phyloP scores from a whole-genome alignment of 2,797 vertebrate species.

The Pangasius sanitwongsei region DNA sequence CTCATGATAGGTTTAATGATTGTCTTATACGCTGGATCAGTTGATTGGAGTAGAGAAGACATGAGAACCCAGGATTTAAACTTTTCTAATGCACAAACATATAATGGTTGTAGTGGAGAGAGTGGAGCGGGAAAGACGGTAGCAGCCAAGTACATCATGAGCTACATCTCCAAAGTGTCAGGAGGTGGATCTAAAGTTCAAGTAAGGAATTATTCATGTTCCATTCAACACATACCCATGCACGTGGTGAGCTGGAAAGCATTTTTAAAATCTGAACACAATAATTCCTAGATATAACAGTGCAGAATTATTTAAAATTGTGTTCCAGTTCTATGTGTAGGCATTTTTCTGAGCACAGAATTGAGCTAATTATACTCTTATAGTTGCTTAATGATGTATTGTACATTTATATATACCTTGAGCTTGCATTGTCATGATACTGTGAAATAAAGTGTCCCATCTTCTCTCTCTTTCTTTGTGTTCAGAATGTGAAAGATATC shows the following conservation, averaged over 20 bases:
- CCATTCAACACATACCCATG: neutral
- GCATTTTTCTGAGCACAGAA: neutral
- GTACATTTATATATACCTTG: neutral
- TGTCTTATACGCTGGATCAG: neutral
- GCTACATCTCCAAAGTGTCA: conserved; percentile 83
- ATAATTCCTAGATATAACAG: neutral
- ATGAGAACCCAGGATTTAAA: neutral
- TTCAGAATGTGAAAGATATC: conserved; percentile 83
- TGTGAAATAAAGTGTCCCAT: neutral
- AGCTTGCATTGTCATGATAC: neutral
- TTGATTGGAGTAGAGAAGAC: neutral
- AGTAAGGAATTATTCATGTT: conserved; percentile 55
- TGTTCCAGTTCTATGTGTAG: neutral
- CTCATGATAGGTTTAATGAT: neutral
- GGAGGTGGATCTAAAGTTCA: conserved; percentile 81
- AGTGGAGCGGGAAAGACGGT: conserved; percentile 84
- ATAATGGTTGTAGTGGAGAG: conserved; percentile 71
- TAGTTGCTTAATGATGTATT: neutral
- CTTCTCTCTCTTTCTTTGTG: neutral
- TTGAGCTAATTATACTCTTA: neutral
- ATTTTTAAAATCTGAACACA: neutral
- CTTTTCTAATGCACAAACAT: neutral
- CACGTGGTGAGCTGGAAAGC: neutral
- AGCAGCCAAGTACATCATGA: conserved; percentile 85
- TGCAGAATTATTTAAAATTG: neutral